These are phyloP conservation scores for Amphipoea oculea DNA, from an alignment of 2,888 invertebrate species.

Conservation along the genomic window DNA sequence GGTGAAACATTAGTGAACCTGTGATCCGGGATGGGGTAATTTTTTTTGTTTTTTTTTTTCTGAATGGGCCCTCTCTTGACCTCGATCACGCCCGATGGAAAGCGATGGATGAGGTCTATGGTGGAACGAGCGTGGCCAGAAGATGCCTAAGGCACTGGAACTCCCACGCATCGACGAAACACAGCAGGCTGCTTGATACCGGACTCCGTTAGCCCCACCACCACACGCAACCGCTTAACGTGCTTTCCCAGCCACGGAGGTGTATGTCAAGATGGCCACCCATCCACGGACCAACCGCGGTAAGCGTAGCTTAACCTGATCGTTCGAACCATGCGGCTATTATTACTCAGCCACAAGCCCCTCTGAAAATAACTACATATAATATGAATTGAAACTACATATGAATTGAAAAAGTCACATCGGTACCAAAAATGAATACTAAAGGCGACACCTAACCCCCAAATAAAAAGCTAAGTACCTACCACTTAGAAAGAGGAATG, in stretches of 20 bases:
- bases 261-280: background rate
- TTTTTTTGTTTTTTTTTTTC: too few species aligned
- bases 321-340: background rate
- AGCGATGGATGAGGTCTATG: too few species aligned
- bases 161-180: too few species aligned
- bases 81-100: too few species aligned
- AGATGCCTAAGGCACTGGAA: too few species aligned
- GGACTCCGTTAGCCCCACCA: too few species aligned
- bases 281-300: background rate
- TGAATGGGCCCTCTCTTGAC: too few species aligned
- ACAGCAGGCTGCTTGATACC: too few species aligned
- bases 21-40: background rate
- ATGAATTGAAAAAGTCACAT: background rate
- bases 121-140: too few species aligned
- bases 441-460: constrained; percentile 4
- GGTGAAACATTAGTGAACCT: too few species aligned
- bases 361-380: background rate
- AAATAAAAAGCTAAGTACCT: constrained; percentile 44
- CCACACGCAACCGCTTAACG: background rate
- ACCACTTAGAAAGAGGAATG: constrained; percentile 40
- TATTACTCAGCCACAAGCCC: background rate
- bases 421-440: background rate
- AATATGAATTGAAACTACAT: background rate
- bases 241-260: background rate
- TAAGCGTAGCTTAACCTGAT: background rate